Evolutionary conservation across 30 jellyfish, hydroid and myxozoan species (phyloP).

Genomic region (Haliclystus octoradiatus): DNA sequence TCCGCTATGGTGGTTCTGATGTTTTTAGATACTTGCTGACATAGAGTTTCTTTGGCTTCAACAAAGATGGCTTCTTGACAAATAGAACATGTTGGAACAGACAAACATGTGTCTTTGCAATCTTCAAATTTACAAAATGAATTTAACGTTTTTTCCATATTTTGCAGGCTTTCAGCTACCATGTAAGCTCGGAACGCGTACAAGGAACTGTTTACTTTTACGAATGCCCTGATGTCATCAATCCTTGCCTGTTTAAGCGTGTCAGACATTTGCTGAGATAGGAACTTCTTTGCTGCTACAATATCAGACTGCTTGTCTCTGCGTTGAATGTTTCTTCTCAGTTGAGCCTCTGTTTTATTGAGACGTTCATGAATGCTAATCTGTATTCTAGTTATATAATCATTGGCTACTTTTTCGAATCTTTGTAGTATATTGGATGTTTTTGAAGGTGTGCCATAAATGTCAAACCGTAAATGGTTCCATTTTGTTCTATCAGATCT

Average conservation of each 20-base stretch:
- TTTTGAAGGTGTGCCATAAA: neutral
- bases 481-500: neutral
- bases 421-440: neutral
- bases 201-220: conserved; percentile 7
- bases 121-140: neutral
- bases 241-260: neutral
- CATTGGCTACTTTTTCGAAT: neutral
- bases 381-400: neutral
- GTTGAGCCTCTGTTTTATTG: neutral
- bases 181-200: conserved; percentile 28
- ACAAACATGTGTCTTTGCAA: conserved; percentile 18
- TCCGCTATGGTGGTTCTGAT: conserved; percentile 12
- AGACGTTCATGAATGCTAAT: neutral
- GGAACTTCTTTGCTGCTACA: neutral
- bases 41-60: conserved; percentile 21
- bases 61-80: conserved; percentile 40
- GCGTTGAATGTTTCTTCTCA: neutral
- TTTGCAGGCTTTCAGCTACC: conserved; percentile 16
- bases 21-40: conserved; percentile 14
- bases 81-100: conserved; percentile 32
- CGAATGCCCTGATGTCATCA: neutral
- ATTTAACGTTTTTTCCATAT: conserved; percentile 21
- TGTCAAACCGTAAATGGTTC: neutral
- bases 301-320: neutral
- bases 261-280: neutral